Evolutionary conservation across 2,888 invertebrate species (phyloP), one percentile per base, ranked within the genome.

Genomic region (Myathropa florea): DNA sequence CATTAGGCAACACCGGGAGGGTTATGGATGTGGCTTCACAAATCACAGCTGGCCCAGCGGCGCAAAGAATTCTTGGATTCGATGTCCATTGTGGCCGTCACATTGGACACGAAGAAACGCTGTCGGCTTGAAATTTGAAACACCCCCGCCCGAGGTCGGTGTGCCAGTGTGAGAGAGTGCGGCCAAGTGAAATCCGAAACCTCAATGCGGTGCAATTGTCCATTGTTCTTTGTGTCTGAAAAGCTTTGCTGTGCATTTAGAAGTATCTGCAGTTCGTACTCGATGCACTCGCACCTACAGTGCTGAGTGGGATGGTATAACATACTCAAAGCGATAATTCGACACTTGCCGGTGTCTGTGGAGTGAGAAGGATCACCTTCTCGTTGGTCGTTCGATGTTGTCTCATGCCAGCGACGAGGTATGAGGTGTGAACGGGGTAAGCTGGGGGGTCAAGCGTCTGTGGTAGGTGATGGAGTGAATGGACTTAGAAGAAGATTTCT

Each of bases 281-380:
- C 26, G 24, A 1, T 39, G 7, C 39, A 12, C n/a, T 63, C 30
- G 26, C 39, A 14, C 61, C 10, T 55, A 3, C 65, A 23, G 36
- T 21, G 4, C 55, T 60, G 28, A 61, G 39, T 73, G 33, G 36
- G 63, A 64, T 68, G 75, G 68, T 61, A 71, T 71, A 84, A 76
- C 67, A 76, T 76, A 84, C 76, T 80, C 61, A 61, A 84, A 80
- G 84, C 81, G 84, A 76, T 84, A 84, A 84, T 84, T 84, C 67
- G 71, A 71, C 80, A 80, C 84, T 84, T 79, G 55, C 33, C 71
- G 53, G 59, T 67, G 46, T 46, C 24, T 23, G 23, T 14, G 61
- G 60, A 26, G 53, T 76, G 79, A 75, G 75, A 28, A 53, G 70
- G 73, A 73, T 70, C 68, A 83, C 72, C 64, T 65, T 30, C n/a